Evolutionary conservation across 2,797 vertebrate genomes (phyloP), one percentile per base, ranked within the genome.

Genomic region (Sylvilagus floridanus): DNA sequence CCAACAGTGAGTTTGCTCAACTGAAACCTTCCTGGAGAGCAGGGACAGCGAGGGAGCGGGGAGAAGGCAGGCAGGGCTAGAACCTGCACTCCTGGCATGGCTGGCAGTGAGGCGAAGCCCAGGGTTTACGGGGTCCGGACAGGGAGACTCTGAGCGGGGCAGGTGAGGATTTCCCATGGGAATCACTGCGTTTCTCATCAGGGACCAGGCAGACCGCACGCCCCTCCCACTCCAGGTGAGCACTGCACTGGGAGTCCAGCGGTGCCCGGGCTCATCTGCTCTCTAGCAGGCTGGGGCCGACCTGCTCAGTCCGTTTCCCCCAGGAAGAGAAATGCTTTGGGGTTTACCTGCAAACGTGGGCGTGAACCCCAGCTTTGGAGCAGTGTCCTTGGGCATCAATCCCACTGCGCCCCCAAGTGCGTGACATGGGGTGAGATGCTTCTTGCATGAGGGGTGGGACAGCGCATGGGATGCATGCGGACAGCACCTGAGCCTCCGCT

Each of bases 71-170:
- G 19, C 2, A 47, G 57, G 5, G 54, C 54, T 50, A 10, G 35
- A n/a, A 28, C 19, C 2, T 7, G 0, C 0, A 2, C 3, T 14
- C 8, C 0, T 28, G 1, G 22, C 11, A 0, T 10, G 1, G 76
- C 6, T 8, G 11, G 21, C 1, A 71, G n/a, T 4, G 14, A n/a
- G 21, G 5, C 4, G 0, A 16, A 71, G 22, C 11, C 24, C 54
- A 13, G 4, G 2, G 30, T 4, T 37, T 5, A 37, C 35, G 37
- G 37, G 37, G 11, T 54, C 57, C 54, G 21, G 26, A 21, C 1
- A 21, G 26, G n/a, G 17, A 63, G 9, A 7, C 22, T n/a, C 73
- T 6, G 30, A 78, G 30, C 71, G 17, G 24, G 5, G 66, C 90
- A 50, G 32, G 30, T 16, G 54, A 77, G 84, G 52, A 50, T 3